Evolutionary conservation across 1,140 invertebrate species (phyloP).

Genomic region (Heliconius melpomene): DNA sequence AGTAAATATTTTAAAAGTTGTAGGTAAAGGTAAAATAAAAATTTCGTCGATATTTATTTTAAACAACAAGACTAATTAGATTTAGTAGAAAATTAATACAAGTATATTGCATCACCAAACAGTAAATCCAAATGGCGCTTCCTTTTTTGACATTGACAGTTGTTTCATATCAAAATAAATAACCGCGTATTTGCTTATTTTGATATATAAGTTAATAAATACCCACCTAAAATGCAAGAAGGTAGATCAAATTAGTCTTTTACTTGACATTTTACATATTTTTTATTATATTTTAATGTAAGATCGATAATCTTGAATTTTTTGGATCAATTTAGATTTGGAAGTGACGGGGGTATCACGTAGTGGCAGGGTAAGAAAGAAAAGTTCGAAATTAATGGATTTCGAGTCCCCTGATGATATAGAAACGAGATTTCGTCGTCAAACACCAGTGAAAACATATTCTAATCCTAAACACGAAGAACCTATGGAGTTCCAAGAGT

Average conservation of each 20-base stretch:
- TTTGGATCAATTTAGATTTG: conserved; percentile 81
- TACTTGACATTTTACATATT: neutral
- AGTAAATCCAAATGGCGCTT: neutral
- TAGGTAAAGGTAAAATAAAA: neutral
- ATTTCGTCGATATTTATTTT: neutral
- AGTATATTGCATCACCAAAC: neutral
- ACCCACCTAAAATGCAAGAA: conserved; percentile 50
- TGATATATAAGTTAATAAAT: neutral
- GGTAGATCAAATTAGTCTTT: conserved; percentile 38
- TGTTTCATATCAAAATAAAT: neutral
- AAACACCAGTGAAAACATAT: conserved; percentile 60
- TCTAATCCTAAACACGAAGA: conserved; percentile 55
- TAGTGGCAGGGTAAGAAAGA: conserved; percentile 94
- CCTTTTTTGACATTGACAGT: conserved; percentile 5
- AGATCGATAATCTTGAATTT: neutral
- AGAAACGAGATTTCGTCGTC: conserved; percentile 77
- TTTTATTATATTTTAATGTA: neutral
- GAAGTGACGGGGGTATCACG: conserved; percentile 92
- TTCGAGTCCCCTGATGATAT: conserved; percentile 94
- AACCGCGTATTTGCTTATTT: conserved; percentile 7
- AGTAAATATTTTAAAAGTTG: neutral
- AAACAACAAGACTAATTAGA: neutral
- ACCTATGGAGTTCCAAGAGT: conserved; percentile 50
- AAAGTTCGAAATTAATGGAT: conserved; percentile 96
- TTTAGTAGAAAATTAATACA: neutral